Conservation (phyloP, 2,888 invertebrate genomes). For the Neelides folsomi region DNA sequence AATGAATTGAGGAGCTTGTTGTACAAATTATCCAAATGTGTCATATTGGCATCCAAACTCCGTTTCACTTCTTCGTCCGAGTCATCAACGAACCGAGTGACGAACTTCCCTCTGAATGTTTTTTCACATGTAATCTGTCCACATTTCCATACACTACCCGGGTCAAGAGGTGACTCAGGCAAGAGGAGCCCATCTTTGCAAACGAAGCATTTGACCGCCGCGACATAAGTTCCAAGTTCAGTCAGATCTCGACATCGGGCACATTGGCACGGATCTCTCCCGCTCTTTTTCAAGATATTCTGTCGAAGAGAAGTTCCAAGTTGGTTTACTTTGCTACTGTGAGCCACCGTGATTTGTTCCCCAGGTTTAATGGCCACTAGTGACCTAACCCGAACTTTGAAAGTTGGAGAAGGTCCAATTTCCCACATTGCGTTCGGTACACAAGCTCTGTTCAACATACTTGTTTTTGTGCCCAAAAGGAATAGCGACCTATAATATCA, state of each 20-base stretch:
- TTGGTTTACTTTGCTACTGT: constrained; percentile 18
- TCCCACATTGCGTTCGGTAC: constrained; percentile 22
- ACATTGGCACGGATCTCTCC: constrained; percentile 22
- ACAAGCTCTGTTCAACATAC: constrained; percentile 20
- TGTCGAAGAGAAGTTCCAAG: constrained; percentile 24
- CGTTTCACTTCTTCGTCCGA: too few species aligned
- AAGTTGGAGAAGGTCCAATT: constrained; percentile 8
- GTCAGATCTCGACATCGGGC: constrained; percentile 20
- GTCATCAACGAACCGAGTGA: too few species aligned
- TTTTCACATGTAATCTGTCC: too few species aligned
- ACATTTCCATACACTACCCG: constrained; percentile 20
- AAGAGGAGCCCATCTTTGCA: constrained; percentile 15
- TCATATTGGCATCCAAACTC: too few species aligned
- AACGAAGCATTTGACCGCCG: constrained; percentile 20
- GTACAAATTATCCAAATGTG: too few species aligned
- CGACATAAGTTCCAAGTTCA: constrained; percentile 18
- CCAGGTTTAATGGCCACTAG: constrained; percentile 17
- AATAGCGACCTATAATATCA: too few species aligned
- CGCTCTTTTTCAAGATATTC: constrained; percentile 23
- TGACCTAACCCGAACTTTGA: constrained; percentile 15
- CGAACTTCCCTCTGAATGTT: too few species aligned
- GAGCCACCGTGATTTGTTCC: constrained; percentile 19
- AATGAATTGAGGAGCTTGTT: too few species aligned
- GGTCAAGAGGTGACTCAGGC: constrained; percentile 13
- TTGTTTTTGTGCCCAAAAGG: neutral